phyloP scores from a whole-genome alignment of 2,113 vertebrate species.

The Ascaphus truei region DNA sequence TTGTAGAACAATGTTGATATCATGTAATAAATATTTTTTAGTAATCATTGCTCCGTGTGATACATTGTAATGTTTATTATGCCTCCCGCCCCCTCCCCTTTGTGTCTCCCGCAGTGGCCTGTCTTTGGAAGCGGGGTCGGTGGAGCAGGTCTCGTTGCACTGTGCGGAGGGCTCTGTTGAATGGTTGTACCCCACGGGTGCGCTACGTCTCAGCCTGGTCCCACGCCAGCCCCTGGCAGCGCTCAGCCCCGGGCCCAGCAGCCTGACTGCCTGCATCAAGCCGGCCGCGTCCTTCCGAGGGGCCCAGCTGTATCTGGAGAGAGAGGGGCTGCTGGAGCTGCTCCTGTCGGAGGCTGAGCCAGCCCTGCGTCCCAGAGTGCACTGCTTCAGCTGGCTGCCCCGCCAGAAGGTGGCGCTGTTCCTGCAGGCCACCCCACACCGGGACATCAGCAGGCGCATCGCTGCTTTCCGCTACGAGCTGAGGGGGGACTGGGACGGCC shows the following conservation, averaged over 20 bases:
- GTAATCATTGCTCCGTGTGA: neutral
- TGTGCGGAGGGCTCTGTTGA: conserved; percentile 81
- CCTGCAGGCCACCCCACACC: conserved; percentile 82
- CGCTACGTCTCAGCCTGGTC: conserved; percentile 76
- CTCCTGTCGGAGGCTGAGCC: conserved; percentile 69
- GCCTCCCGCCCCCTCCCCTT: too few species aligned
- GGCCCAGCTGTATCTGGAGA: conserved; percentile 85
- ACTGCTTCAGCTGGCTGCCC: conserved; percentile 76
- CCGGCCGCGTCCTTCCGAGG: conserved; percentile 73
- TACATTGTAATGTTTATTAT: neutral
- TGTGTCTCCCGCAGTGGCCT: conserved; percentile 66
- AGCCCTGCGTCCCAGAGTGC: conserved; percentile 51
- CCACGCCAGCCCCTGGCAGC: conserved; percentile 68
- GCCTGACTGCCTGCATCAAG: conserved; percentile 76
- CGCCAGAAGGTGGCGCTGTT: conserved; percentile 79
- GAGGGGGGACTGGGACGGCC: conserved; percentile 68
- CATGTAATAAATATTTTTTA: neutral
- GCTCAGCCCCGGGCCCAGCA: conserved; percentile 48
- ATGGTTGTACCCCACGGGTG: conserved; percentile 85
- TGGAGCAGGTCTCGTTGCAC: conserved; percentile 83
- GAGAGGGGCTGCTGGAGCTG: conserved; percentile 77
- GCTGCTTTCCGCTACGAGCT: conserved; percentile 85
- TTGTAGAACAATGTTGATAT: too few species aligned
- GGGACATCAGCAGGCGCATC: conserved; percentile 87
- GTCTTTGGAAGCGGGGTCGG: conserved; percentile 78